These are phyloP conservation scores for Ophioninae sp. DNA, from an alignment of 2,888 invertebrate genomes.

Conservation along the genomic window DNA sequence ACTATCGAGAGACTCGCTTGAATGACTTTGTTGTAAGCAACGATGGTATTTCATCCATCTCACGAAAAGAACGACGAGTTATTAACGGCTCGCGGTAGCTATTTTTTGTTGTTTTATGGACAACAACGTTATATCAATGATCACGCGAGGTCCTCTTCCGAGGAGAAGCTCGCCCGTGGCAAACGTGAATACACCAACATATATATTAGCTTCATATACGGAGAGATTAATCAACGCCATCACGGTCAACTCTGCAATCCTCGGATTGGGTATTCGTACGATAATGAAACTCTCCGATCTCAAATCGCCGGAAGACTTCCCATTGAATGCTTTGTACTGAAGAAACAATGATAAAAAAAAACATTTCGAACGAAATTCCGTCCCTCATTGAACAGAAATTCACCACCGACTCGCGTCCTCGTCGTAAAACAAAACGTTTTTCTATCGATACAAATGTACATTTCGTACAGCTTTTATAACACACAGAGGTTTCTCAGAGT, in stretches of 20 bases:
- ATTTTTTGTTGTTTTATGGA: constrained; percentile 8
- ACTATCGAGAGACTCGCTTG: background rate
- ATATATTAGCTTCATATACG: background rate
- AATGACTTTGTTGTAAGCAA: background rate
- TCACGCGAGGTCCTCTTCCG: constrained; percentile 21
- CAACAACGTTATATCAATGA: constrained; percentile 39
- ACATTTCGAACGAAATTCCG: no score
- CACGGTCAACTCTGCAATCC: background rate
- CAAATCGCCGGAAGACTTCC: background rate
- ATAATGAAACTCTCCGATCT: background rate
- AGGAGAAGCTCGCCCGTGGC: constrained; percentile 20
- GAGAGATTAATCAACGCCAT: constrained; percentile 24
- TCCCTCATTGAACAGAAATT: no score
- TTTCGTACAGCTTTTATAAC: background rate
- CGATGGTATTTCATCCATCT: background rate
- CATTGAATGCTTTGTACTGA: background rate
- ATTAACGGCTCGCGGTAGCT: constrained; percentile 1
- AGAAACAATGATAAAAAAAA: background rate
- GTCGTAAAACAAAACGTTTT: no score
- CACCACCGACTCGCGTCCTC: no score
- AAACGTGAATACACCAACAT: constrained; percentile 3
- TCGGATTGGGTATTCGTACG: background rate
- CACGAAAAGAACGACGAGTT: background rate
- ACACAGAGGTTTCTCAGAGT: background rate
- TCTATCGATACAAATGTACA: no score